These are phyloP conservation scores for Macrochelys suwanniensis DNA, from an alignment of 2,797 vertebrate genomes.

Conservation along the genomic window DNA sequence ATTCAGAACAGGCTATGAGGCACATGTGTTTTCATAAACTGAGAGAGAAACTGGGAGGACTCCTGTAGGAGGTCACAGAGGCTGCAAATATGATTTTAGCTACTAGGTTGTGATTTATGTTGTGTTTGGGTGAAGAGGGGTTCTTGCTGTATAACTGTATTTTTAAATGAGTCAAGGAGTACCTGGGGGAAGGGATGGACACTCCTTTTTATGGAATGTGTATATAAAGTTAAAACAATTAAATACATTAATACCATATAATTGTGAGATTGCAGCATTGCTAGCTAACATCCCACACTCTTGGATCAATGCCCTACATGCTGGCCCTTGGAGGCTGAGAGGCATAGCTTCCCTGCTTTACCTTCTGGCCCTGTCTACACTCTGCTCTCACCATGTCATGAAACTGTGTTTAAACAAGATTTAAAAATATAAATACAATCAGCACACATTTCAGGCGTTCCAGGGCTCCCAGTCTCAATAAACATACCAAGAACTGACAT, in stretches of 20 bases:
- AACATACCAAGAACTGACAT: neutral
- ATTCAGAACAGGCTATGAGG: neutral
- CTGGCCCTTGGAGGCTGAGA: neutral
- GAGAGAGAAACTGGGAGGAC: neutral
- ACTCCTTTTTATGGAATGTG: accelerated
- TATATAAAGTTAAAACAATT: neutral
- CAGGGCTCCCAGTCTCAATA: neutral
- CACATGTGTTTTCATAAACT: neutral
- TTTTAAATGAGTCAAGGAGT: neutral
- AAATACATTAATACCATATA: neutral
- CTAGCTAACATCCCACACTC: neutral
- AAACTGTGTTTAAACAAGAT: neutral
- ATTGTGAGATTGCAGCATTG: neutral
- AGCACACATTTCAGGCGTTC: neutral
- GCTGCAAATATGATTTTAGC: neutral
- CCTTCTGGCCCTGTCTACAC: neutral
- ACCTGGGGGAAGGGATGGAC: neutral
- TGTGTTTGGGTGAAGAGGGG: neutral
- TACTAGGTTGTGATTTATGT: neutral
- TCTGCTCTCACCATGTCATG: neutral
- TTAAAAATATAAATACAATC: neutral
- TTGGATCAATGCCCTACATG: neutral
- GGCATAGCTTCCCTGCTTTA: neutral
- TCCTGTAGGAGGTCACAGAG: neutral
- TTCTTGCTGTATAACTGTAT: neutral